Base-by-base conservation (phyloP, 2,113 vertebrate species). In the Tauraco erythrolophus region DNA sequence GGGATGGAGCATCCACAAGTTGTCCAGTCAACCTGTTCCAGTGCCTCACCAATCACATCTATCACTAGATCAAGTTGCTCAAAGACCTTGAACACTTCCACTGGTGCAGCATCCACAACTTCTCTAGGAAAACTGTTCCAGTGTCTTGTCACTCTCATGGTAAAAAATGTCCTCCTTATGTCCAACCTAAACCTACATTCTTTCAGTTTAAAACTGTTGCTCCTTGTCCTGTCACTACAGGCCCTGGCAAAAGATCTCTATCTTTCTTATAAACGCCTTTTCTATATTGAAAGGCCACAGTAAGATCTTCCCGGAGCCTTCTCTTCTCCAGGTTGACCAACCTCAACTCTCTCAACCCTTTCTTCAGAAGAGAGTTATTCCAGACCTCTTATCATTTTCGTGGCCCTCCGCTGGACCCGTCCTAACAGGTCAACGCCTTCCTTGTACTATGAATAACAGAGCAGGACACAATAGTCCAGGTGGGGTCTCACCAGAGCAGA, bases 81-180 rank as follows among this genome's bases (percentile, higher is more conserved):
- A 43, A 43, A 43, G 41, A 13, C 41, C 41, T 43, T 43, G 41
- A 43, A 43, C 41, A 43, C 41, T 43, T 43, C 41, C 41, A 43
- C 12, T 43, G 41, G 41, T 43, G 41, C 10, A 14, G 41, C 41
- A 43, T 43, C 41, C 41, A 13, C 41, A 43, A 43, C 41, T 43
- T 43, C 41, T 43, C 41, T 43, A 43, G 12, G 8, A 14, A 71
- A 35, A 12, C 12, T 62, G 28, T 33, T 65, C 19, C 15, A 27
- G 11, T 43, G 11, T 46, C 43, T 28, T 0, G 1, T 19, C n/a
- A 16, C 11, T 8, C 39, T 53, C 6, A 28, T 24, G 1, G 4
- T 18, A 65, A 65, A 56, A 65, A 48, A 39, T 37, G 8, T 33
- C 18, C 22, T 31, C 13, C 4, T 65, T 14, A 23, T 15, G 43